These are phyloP conservation scores for Limanda limanda DNA, from an alignment of 2,113 vertebrate species.

Conservation along the genomic window DNA sequence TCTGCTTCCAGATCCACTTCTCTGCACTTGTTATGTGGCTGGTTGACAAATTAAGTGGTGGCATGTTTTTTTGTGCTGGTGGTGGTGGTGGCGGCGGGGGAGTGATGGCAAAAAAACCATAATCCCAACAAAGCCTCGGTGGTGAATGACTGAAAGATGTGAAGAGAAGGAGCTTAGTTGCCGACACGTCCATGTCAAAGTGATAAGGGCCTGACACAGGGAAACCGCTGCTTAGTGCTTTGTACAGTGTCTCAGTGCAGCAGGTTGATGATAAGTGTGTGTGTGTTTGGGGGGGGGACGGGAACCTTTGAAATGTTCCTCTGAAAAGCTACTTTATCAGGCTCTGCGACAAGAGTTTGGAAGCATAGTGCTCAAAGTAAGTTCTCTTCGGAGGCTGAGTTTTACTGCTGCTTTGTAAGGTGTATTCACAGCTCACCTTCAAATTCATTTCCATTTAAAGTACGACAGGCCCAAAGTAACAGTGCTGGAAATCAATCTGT, in stretches of 20 bases:
- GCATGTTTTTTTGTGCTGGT: background rate
- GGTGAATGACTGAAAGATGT: slow-evolving; percentile 62
- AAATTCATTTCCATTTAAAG: background rate
- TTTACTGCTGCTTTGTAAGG: background rate
- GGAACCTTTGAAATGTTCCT: slow-evolving; percentile 41
- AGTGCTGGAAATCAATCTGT: background rate
- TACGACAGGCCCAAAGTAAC: background rate
- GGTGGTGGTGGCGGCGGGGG: background rate
- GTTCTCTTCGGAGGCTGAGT: slow-evolving; percentile 13
- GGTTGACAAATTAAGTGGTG: slow-evolving; percentile 46
- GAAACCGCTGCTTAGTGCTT: slow-evolving; percentile 48
- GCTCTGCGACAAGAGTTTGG: slow-evolving; percentile 45
- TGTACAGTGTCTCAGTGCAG: slow-evolving; percentile 34
- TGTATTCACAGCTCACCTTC: slow-evolving; percentile 1
- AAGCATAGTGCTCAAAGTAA: slow-evolving; percentile 42
- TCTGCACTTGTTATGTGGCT: slow-evolving; percentile 22
- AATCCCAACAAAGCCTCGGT: slow-evolving; percentile 66
- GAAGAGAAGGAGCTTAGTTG: slow-evolving; percentile 59
- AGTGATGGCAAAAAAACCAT: slow-evolving; percentile 46
- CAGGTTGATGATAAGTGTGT: slow-evolving; percentile 65
- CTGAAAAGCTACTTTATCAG: slow-evolving; percentile 53
- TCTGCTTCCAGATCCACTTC: slow-evolving; percentile 12
- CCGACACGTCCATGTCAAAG: slow-evolving; percentile 55
- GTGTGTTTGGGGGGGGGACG: background rate
- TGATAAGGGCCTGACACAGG: slow-evolving; percentile 53